These are phyloP conservation scores for Oxyura jamaicensis DNA, from an alignment of 2,113 vertebrate genomes.

Conservation along the genomic window DNA sequence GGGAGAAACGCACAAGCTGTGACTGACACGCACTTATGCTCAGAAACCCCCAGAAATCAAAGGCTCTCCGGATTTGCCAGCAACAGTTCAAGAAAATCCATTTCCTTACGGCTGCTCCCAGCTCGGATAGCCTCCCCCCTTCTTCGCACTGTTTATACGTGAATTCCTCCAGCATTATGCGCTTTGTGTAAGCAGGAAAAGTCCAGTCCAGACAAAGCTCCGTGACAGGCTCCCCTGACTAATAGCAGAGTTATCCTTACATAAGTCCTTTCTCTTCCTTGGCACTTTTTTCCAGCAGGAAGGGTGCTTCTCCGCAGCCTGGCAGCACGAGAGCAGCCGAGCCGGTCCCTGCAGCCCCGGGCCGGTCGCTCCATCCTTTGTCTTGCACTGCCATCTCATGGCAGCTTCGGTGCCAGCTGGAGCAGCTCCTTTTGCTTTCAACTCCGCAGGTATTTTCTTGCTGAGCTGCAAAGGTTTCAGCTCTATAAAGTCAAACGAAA, in stretches of 20 bases:
- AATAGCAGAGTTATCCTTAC: conserved; percentile 19
- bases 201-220: conserved; percentile 21
- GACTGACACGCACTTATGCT: not conserved
- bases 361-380: conserved; percentile 44
- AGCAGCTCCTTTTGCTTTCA: not conserved
- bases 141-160: conserved; percentile 10
- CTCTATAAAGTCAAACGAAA: not conserved
- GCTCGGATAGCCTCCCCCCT: not conserved
- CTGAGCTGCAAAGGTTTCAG: not conserved
- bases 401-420: conserved; percentile 31
- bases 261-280: not conserved
- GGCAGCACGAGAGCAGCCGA: not conserved
- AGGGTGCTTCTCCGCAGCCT: not conserved
- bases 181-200: conserved; percentile 45
- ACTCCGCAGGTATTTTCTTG: not conserved
- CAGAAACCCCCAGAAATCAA: not conserved
- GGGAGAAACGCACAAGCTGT: not conserved
- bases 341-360: not conserved
- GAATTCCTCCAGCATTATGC: conserved; percentile 54
- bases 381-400: conserved; percentile 79
- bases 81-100: not conserved
- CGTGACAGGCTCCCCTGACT: conserved; percentile 21
- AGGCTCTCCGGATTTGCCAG: not conserved
- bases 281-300: not conserved
- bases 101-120: not conserved